Conservation (phyloP, 1,140 invertebrate genomes). For the Scaptomyza hsui region DNA sequence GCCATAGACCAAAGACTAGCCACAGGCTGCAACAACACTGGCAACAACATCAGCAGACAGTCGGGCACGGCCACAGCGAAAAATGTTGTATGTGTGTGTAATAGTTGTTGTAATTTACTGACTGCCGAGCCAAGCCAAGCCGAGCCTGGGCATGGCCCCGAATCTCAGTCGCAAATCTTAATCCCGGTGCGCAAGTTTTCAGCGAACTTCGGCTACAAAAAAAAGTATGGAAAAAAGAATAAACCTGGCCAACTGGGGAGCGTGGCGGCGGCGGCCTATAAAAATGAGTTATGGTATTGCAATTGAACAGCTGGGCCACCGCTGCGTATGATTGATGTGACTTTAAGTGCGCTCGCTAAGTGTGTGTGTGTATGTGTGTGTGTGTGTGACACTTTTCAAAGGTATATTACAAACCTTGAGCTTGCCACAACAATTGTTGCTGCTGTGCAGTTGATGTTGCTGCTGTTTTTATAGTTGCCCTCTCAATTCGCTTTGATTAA, state of each 20-base stretch:
- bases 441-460: not conserved
- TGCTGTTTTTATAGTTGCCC: slow-evolving; percentile 26
- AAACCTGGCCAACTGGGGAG: slow-evolving; percentile 36
- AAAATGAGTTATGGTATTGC: slow-evolving; percentile 82
- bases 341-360: slow-evolving; percentile 55
- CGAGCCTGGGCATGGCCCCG: slow-evolving; percentile 46
- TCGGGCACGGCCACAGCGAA: slow-evolving; percentile 25
- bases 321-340: slow-evolving; percentile 82
- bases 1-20: slow-evolving; percentile 27
- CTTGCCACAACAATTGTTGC: slow-evolving; percentile 17
- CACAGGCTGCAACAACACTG: slow-evolving; percentile 15
- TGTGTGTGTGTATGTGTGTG: not conserved
- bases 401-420: slow-evolving; percentile 39
- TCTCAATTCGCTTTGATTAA: slow-evolving; percentile 72
- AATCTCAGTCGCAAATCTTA: slow-evolving; percentile 81
- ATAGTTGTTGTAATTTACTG: slow-evolving; percentile 83
- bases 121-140: slow-evolving; percentile 43
- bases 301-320: slow-evolving; percentile 81
- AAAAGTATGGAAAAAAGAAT: too few relatives aligned
- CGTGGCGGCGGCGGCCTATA: slow-evolving; percentile 75
- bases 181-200: slow-evolving; percentile 83
- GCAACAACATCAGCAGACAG: slow-evolving; percentile 28
- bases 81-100: slow-evolving; percentile 41
- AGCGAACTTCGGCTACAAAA: slow-evolving; percentile 56
- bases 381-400: slow-evolving; percentile 51